Percentiles rank a stretch among this genome's conserved stretches.
These are phyloP conservation scores for Carassius auratus DNA, from an alignment of 2,113 vertebrate species.

Conservation along the genomic window DNA sequence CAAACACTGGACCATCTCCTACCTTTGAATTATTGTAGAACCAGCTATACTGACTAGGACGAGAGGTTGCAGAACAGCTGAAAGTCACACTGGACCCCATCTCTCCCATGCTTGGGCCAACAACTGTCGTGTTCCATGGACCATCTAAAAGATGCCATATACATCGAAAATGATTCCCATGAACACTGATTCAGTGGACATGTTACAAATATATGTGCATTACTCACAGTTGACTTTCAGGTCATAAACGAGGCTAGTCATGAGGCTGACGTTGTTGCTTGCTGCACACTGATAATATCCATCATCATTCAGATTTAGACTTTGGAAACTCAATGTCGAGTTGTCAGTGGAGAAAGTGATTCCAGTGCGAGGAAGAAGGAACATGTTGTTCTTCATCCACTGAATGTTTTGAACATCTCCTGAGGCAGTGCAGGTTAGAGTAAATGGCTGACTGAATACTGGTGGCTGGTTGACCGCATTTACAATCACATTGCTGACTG, in stretches of 20 bases:
- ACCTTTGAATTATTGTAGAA: constrained; percentile 58
- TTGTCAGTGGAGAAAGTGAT: constrained; percentile 41
- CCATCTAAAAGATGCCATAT: constrained; percentile 49
- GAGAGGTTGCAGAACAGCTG: constrained; percentile 64
- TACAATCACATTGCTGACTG: background rate
- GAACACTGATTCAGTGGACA: background rate
- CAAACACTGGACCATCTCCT: constrained; percentile 49
- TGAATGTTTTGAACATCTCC: constrained; percentile 50
- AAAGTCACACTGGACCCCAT: constrained; percentile 48
- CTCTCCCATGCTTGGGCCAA: constrained; percentile 57
- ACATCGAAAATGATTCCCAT: background rate
- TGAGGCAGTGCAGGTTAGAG: constrained; percentile 60
- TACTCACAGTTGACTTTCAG: constrained; percentile 73
- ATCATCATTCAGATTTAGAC: constrained; percentile 39
- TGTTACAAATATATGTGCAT: background rate
- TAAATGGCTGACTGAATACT: constrained; percentile 52
- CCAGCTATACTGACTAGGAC: constrained; percentile 67
- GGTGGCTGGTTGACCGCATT: constrained; percentile 19
- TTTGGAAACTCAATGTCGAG: constrained; percentile 30
- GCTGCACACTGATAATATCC: constrained; percentile 59
- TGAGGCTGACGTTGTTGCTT: constrained; percentile 41
- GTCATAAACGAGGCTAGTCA: constrained; percentile 43
- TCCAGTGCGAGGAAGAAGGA: constrained; percentile 18
- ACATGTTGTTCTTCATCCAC: constrained; percentile 59
- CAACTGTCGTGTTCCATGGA: constrained; percentile 47